Conservation (phyloP, 2,113 vertebrate species). For the Callopanchax toddi region DNA sequence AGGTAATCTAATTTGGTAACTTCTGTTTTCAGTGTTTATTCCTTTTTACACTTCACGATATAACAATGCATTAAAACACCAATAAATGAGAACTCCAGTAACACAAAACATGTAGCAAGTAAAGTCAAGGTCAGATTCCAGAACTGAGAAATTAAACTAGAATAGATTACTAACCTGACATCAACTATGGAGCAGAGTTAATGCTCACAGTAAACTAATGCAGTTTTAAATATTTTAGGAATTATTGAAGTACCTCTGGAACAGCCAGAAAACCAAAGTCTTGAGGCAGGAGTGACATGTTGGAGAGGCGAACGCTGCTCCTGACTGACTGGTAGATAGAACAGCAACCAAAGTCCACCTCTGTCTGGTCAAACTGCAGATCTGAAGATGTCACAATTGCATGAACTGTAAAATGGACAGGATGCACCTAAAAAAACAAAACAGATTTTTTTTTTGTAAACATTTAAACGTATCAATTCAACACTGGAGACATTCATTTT, state of each 20-base stretch:
- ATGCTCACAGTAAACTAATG: background rate
- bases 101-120: too few relatives aligned
- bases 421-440: conserved; percentile 76
- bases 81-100: too few relatives aligned
- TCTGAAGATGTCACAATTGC: conserved; percentile 89
- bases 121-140: too few relatives aligned
- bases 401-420: conserved; percentile 81
- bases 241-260: conserved; percentile 82
- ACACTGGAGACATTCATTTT: too few relatives aligned
- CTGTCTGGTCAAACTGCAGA: conserved; percentile 80
- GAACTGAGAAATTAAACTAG: background rate
- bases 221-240: background rate
- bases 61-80: background rate
- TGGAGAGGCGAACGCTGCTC: conserved; percentile 79
- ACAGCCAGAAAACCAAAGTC: conserved; percentile 89
- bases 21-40: background rate
- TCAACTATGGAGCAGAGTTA: background rate
- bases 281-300: conserved; percentile 88
- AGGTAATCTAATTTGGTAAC: background rate
- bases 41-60: background rate
- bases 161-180: background rate
- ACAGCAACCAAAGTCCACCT: conserved; percentile 88
- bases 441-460: background rate
- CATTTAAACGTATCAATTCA: too few relatives aligned
- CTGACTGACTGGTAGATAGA: conserved; percentile 84